Evolutionary conservation across 1,140 invertebrate genomes (phyloP).

Genomic region (Babylonia areolata): DNA sequence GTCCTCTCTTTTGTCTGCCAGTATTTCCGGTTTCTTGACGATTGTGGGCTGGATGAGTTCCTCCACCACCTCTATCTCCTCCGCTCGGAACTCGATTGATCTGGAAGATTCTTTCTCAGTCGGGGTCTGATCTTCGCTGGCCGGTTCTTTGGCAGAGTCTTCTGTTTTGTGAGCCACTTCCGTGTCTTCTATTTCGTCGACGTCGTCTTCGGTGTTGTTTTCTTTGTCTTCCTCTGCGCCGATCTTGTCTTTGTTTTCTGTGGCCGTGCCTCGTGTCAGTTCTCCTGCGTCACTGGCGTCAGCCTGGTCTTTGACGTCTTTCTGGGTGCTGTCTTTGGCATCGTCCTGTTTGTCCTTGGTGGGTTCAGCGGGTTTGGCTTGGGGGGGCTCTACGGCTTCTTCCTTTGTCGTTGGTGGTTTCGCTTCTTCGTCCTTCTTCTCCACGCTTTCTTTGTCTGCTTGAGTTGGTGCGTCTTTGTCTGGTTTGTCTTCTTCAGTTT

Average conservation of each 20-base stretch:
- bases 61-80: not conserved
- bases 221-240: not conserved
- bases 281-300: not conserved
- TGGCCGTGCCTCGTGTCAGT: not conserved
- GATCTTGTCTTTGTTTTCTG: not conserved
- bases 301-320: not conserved
- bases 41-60: not conserved
- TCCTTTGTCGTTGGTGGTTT: not conserved
- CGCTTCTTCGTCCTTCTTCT: no score
- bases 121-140: not conserved
- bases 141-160: not conserved
- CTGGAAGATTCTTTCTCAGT: not conserved
- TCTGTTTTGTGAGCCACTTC: not conserved
- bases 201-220: not conserved
- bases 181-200: not conserved
- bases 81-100: not conserved
- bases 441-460: no score
- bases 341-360: no score
- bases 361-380: conserved; percentile 11
- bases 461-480: no score
- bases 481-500: no score
- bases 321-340: not conserved
- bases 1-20: not conserved
- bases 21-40: not conserved
- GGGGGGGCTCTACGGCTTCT: not conserved